Evolutionary conservation across 2,888 invertebrate species (phyloP).

Genomic region (Lysandra coridon): DNA sequence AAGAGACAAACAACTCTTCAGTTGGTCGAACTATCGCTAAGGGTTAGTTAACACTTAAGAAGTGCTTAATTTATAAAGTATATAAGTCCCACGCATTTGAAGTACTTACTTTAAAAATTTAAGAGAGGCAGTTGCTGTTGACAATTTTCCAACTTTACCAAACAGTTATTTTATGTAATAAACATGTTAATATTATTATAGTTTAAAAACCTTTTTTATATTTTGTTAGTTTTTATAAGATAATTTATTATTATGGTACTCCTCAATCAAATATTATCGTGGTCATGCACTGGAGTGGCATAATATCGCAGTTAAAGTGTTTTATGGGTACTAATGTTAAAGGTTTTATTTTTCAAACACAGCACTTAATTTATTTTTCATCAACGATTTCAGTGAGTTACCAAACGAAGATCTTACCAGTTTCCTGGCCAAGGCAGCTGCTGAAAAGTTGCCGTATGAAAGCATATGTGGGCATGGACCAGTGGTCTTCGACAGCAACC

Average conservation of each 20-base stretch:
- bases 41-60: background rate
- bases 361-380: background rate
- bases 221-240: too few relatives aligned
- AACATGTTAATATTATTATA: too few relatives aligned
- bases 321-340: too few relatives aligned
- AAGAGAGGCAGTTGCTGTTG: background rate
- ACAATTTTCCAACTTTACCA: too few relatives aligned
- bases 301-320: too few relatives aligned
- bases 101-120: background rate
- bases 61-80: background rate
- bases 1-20: background rate
- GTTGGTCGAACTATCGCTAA: background rate
- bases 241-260: too few relatives aligned
- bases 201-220: too few relatives aligned
- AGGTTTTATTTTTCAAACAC: too few relatives aligned
- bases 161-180: too few relatives aligned
- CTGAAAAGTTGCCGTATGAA: slow-evolving; percentile 56
- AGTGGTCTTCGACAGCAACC: slow-evolving; percentile 53
- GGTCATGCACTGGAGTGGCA: too few relatives aligned
- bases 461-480: slow-evolving; percentile 66
- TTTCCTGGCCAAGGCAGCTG: slow-evolving; percentile 51
- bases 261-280: too few relatives aligned
- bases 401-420: slow-evolving; percentile 47
- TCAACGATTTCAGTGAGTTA: slow-evolving; percentile 51
- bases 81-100: background rate